phyloP scores from a whole-genome alignment of 1,140 invertebrate genomes.

The Drosophila repleta region DNA sequence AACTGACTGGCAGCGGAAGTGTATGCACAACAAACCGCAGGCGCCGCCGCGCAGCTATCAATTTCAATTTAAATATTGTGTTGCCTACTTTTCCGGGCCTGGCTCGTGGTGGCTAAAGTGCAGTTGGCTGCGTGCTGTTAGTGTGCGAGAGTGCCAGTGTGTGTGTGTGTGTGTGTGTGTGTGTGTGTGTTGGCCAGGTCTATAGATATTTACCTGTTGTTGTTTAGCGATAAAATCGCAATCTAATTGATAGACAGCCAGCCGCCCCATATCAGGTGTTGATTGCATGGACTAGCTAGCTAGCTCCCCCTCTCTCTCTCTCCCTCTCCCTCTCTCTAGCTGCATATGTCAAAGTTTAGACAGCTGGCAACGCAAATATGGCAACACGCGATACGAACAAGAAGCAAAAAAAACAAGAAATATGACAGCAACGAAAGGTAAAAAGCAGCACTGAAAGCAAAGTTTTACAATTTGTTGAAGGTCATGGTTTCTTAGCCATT shows the following conservation, averaged over 20 bases:
- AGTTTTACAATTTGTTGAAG: conserved; percentile 43
- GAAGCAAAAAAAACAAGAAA: conserved; percentile 1
- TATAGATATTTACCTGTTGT: conserved; percentile 64
- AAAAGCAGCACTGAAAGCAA: conserved; percentile 6
- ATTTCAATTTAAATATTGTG: conserved; percentile 79
- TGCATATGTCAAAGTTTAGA: conserved; percentile 79
- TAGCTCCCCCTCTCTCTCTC: not conserved
- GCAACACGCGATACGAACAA: conserved; percentile 65
- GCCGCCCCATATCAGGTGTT: conserved; percentile 51
- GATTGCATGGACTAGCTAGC: conserved; percentile 29
- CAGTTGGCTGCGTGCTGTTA: conserved; percentile 8
- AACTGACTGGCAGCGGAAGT: conserved; percentile 34
- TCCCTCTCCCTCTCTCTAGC: not conserved
- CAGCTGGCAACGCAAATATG: conserved; percentile 76
- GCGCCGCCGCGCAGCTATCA: conserved; percentile 59
- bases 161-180: conserved; percentile 1
- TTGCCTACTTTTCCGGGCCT: conserved; percentile 49
- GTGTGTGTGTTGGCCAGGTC: too few species aligned
- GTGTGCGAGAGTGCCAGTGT: conserved; percentile 4
- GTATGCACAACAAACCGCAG: conserved; percentile 56
- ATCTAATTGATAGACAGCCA: conserved; percentile 74
- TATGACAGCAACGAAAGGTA: conserved; percentile 12
- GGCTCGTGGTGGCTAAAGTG: not conserved
- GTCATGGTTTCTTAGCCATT: conserved; percentile 61
- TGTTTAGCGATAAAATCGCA: conserved; percentile 45